Evolutionary conservation across 2,797 vertebrate genomes (phyloP).

Genomic region (Perodicticus potto): DNA sequence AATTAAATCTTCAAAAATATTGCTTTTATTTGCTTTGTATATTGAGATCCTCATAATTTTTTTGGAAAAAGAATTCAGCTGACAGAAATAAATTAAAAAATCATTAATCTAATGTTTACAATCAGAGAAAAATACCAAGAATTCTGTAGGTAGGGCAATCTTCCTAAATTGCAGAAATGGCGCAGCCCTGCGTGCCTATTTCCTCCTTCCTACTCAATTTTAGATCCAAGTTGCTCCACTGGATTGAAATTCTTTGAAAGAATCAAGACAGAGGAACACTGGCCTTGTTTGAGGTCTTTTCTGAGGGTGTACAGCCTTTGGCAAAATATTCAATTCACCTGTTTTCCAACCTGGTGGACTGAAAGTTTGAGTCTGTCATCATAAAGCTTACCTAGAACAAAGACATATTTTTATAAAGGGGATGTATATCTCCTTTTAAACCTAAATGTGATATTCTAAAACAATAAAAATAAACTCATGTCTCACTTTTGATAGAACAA

Average conservation of each 20-base stretch:
- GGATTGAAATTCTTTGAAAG: background rate
- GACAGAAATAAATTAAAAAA: background rate
- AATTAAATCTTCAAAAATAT: background rate
- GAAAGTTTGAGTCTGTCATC: background rate
- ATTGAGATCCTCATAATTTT: background rate
- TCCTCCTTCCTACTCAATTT: background rate
- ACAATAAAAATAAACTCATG: background rate
- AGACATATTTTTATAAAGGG: background rate
- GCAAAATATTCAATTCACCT: background rate
- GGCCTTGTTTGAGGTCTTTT: background rate
- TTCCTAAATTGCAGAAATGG: background rate
- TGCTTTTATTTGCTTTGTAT: background rate
- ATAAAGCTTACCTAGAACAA: background rate
- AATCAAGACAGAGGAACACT: background rate
- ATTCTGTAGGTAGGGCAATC: background rate
- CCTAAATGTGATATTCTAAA: background rate
- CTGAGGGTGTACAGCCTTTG: background rate
- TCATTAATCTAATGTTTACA: background rate
- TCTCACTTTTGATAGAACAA: background rate
- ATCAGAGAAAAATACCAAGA: background rate
- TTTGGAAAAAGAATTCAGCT: background rate
- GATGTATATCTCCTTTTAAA: background rate
- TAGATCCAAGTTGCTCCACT: background rate
- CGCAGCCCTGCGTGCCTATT: background rate
- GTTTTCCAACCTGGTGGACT: background rate